A percentile compares a stretch with the other conserved stretches of the same genome.
These are phyloP conservation scores for Acropora tenuis DNA, from an alignment of 64 coral and sea anemone species.

Conservation along the genomic window DNA sequence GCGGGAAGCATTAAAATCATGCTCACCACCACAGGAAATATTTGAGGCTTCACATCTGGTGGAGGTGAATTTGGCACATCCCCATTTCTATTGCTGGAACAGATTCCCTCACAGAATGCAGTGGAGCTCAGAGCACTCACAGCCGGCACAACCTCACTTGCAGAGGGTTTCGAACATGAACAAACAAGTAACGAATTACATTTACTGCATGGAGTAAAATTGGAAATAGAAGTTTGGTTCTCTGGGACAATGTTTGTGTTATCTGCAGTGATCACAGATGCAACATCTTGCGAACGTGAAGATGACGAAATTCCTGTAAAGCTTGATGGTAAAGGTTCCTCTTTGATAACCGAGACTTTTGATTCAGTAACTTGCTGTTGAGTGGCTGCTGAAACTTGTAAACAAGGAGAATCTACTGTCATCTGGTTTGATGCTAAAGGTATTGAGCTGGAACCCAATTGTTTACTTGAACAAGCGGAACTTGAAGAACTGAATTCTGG, in stretches of 20 bases:
- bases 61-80: not conserved
- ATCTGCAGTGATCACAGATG: not conserved
- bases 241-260: not conserved
- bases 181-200: slow-evolving; percentile 44
- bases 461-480: not conserved
- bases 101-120: not conserved
- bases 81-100: not conserved
- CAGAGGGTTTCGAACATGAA: not conserved
- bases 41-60: slow-evolving; percentile 30
- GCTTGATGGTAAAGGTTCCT: not conserved
- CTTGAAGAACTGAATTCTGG: not conserved
- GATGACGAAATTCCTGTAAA: not conserved
- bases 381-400: not conserved
- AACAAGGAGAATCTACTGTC: not conserved
- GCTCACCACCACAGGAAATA: slow-evolving; percentile 28
- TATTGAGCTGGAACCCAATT: not conserved
- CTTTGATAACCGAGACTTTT: not conserved
- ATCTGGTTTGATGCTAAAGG: not conserved
- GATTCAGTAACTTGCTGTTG: not conserved
- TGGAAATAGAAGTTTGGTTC: not conserved
- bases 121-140: not conserved
- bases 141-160: not conserved
- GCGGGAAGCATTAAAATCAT: no score
- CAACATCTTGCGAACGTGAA: not conserved
- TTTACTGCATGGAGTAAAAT: slow-evolving; percentile 3